Percentiles rank a stretch among this genome's conserved stretches.
These are phyloP conservation scores for Vandiemenella viatica DNA, from an alignment of 2,888 invertebrate genomes.

Conservation along the genomic window DNA sequence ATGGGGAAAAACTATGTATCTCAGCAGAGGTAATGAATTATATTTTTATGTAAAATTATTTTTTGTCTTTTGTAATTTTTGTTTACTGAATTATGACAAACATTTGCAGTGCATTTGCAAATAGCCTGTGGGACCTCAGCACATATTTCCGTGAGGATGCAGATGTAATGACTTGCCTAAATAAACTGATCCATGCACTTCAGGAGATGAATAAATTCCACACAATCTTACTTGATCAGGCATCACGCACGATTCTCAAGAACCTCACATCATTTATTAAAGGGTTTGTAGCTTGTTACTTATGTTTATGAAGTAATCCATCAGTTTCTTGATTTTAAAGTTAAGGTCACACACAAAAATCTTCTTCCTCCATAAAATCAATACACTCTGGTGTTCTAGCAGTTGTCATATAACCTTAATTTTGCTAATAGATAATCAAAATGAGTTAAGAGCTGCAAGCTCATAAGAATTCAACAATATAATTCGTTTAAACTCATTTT, in stretches of 20 bases:
- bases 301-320: no score
- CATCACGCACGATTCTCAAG: constrained; percentile 76
- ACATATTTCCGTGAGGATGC: constrained; percentile 76
- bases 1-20: constrained; percentile 82
- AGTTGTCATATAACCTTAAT: no score
- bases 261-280: constrained; percentile 81
- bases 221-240: constrained; percentile 79
- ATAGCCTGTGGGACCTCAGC: constrained; percentile 80
- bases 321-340: no score
- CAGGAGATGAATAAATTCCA: constrained; percentile 91
- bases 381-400: no score
- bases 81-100: no score
- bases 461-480: no score
- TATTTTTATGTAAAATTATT: constrained; percentile 6
- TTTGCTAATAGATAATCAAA: no score
- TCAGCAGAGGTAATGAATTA: constrained; percentile 65
- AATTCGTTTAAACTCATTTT: no score
- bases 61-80: constrained; percentile 1
- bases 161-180: constrained; percentile 62
- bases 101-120: constrained; percentile 62
- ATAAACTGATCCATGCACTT: constrained; percentile 60
- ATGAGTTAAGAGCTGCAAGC: no score
- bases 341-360: no score
- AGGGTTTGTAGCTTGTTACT: constrained; percentile 67
- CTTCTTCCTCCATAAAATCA: no score